Percentiles rank a stretch among this genome's conserved stretches.
phyloP scores from a whole-genome alignment of 2,888 invertebrate genomes.

The Dryocosmus kuriphilus region DNA sequence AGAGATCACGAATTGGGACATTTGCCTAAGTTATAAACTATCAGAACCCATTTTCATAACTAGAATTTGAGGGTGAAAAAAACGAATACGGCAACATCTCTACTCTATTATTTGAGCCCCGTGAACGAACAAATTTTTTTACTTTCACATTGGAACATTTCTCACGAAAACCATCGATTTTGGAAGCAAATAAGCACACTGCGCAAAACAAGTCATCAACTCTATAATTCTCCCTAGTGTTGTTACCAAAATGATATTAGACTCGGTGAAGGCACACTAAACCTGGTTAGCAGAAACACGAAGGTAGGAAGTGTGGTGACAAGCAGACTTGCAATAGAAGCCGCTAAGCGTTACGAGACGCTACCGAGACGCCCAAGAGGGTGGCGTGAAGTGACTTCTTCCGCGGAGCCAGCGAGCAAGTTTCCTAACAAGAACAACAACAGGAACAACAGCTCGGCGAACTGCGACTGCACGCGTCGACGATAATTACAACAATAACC shows the following conservation, averaged over 20 bases:
- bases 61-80: no score
- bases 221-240: no score
- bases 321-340: conserved; percentile 61
- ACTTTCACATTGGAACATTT: no score
- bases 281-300: conserved; percentile 61
- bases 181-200: no score
- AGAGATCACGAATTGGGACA: no score
- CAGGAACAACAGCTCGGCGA: conserved; percentile 48
- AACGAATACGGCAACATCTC: no score
- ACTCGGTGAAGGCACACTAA: conserved; percentile 51
- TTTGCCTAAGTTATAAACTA: no score
- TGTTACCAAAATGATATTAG: conserved; percentile 45
- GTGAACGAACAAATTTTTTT: no score
- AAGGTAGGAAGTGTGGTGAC: conserved; percentile 53
- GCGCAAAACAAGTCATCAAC: no score
- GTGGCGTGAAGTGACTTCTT: conserved; percentile 13
- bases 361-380: conserved; percentile 44
- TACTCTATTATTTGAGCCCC: no score
- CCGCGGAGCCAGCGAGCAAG: not conserved
- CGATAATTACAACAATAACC: conserved; percentile 72
- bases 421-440: conserved; percentile 44
- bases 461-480: conserved; percentile 62
- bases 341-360: conserved; percentile 41
- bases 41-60: no score
- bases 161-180: no score